Conservation (phyloP, 2,113 vertebrate genomes). For the Scomber japonicus region DNA sequence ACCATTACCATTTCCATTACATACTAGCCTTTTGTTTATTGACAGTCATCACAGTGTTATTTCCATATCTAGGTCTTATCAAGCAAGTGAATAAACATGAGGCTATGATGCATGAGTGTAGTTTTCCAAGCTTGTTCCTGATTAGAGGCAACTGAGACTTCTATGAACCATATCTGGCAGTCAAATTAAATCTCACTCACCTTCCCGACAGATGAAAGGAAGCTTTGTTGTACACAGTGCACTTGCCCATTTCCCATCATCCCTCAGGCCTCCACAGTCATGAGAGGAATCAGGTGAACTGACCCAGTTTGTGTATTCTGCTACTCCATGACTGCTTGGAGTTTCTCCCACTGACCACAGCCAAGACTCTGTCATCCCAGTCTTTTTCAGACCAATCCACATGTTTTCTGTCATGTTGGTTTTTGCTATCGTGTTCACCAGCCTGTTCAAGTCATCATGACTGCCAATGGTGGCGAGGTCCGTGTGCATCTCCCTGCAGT, state of each 20-base stretch:
- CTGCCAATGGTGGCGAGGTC: conserved; percentile 11
- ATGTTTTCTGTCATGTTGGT: rapidly evolving
- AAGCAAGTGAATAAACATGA: too few relatives aligned
- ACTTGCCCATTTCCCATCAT: conserved; percentile 25
- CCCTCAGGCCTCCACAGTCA: conserved; percentile 14
- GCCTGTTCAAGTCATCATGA: background rate
- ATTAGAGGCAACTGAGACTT: too few relatives aligned
- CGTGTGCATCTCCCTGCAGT: conserved; percentile 15
- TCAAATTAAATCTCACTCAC: too few relatives aligned
- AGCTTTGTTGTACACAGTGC: background rate
- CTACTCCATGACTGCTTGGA: background rate
- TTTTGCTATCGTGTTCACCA: background rate
- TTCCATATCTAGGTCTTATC: too few relatives aligned
- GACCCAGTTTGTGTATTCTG: conserved; percentile 47
- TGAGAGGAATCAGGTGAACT: background rate
- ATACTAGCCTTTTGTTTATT: too few relatives aligned
- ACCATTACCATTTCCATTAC: too few relatives aligned
- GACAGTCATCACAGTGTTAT: too few relatives aligned
- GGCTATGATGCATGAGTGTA: too few relatives aligned
- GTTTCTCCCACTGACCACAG: conserved; percentile 45
- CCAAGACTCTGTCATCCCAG: background rate
- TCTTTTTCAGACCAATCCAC: conserved; percentile 42
- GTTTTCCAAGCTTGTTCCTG: too few relatives aligned
- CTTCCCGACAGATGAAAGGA: conserved; percentile 39
- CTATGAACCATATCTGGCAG: too few relatives aligned